Percentiles rank a stretch among this genome's conserved stretches.
Conservation (phyloP, 2,888 invertebrate species). For the Eueremaeus valkanovi region DNA sequence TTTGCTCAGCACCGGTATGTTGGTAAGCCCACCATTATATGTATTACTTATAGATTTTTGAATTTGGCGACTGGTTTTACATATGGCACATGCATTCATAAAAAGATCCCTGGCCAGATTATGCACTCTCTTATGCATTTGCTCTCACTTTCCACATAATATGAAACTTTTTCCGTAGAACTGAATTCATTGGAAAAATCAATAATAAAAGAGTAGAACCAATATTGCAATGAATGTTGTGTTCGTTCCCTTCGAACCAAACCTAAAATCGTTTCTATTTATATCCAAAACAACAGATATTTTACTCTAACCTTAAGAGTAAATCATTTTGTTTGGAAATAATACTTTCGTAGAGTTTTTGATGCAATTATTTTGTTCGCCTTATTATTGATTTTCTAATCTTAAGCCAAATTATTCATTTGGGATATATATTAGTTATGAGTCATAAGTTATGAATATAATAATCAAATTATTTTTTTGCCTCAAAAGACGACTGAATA, state of each 20-base stretch:
- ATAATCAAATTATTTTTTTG: constrained; percentile 23
- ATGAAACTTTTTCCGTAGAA: not conserved
- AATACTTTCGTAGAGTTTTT: not conserved
- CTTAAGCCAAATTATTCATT: constrained; percentile 13
- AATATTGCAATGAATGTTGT: not conserved
- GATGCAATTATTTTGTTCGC: not conserved
- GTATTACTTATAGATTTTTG: too few relatives aligned
- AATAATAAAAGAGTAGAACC: not conserved
- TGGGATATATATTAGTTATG: constrained; percentile 2
- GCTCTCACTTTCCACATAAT: constrained; percentile 11
- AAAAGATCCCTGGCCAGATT: too few relatives aligned
- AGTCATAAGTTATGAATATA: too few relatives aligned
- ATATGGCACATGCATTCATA: too few relatives aligned
- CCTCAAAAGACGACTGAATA: not conserved
- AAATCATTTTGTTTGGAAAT: not conserved
- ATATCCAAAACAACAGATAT: constrained; percentile 25
- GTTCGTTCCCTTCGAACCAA: not conserved
- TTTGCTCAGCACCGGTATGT: too few relatives aligned
- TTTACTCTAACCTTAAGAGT: constrained; percentile 5
- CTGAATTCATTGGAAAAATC: constrained; percentile 20
- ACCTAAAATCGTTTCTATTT: not conserved
- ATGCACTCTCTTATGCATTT: constrained; percentile 5
- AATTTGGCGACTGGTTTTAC: too few relatives aligned
- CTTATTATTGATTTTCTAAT: not conserved
- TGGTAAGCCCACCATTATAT: too few relatives aligned